Conservation (phyloP, 2,113 vertebrate species). For the Sinocyclocheilus anshuiensis region DNA sequence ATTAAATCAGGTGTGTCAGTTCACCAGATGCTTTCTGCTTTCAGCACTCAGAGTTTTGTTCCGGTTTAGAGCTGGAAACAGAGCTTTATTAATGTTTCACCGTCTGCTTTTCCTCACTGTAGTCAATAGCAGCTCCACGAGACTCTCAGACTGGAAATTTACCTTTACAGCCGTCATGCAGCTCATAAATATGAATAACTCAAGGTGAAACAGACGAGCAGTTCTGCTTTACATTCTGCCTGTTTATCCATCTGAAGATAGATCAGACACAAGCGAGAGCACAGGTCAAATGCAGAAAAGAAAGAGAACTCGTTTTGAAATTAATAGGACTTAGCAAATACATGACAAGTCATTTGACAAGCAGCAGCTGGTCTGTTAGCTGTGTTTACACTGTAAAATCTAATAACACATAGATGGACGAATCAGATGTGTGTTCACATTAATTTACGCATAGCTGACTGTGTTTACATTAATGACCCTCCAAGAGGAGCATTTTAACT, state of each 20-base stretch:
- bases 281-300: not conserved
- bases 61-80: not conserved
- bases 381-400: too few species aligned
- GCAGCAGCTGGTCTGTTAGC: too few species aligned
- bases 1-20: not conserved
- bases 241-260: not conserved
- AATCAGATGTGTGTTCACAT: too few species aligned
- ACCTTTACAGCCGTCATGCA: not conserved
- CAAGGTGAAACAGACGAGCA: not conserved
- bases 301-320: not conserved
- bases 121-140: not conserved
- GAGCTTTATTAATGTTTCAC: not conserved
- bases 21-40: not conserved
- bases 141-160: constrained; percentile 4
- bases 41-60: not conserved
- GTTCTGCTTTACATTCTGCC: not conserved
- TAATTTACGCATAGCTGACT: too few species aligned
- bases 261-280: not conserved
- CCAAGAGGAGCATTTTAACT: too few species aligned
- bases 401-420: too few species aligned
- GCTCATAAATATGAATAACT: constrained; percentile 4
- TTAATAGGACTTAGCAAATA: too few species aligned
- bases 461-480: too few species aligned
- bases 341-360: too few species aligned
- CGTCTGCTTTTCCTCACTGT: constrained; percentile 4